Percentiles rank a stretch among this genome's conserved stretches.
Conservation (phyloP, 2,888 invertebrate genomes). For the Dascillus cervinus region DNA sequence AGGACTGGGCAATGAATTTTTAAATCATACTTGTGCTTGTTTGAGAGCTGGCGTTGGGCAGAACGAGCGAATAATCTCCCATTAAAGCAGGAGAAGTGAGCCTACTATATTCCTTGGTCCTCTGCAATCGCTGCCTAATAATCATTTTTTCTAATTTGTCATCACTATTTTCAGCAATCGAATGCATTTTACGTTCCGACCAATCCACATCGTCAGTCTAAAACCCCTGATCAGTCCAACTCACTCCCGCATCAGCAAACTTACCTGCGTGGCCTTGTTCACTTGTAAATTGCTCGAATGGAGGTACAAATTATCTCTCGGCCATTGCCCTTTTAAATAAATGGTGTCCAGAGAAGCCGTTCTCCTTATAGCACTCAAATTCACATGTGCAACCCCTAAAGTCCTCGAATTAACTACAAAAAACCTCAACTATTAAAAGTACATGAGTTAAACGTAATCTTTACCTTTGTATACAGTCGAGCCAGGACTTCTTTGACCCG, state of each 20-base stretch:
- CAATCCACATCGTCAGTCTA: constrained; percentile 62
- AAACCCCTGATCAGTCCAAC: constrained; percentile 17
- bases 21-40: constrained; percentile 32
- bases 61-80: constrained; percentile 48
- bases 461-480: constrained; percentile 65
- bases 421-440: constrained; percentile 6
- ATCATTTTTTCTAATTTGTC: constrained; percentile 54
- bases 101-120: constrained; percentile 35
- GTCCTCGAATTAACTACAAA: constrained; percentile 48
- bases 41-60: constrained; percentile 42
- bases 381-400: too few relatives aligned
- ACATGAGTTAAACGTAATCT: not conserved
- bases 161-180: constrained; percentile 46
- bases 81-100: constrained; percentile 37
- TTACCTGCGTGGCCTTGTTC: constrained; percentile 74
- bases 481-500: constrained; percentile 67
- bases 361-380: constrained; percentile 62
- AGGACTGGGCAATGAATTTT: too few relatives aligned
- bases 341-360: constrained; percentile 74
- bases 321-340: constrained; percentile 72
- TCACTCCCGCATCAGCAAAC: too few relatives aligned
- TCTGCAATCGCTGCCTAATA: constrained; percentile 49
- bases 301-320: constrained; percentile 60
- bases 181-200: constrained; percentile 45
- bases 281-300: constrained; percentile 61